Conservation (phyloP, 2,797 vertebrate genomes). For the Menidia menidia region DNA sequence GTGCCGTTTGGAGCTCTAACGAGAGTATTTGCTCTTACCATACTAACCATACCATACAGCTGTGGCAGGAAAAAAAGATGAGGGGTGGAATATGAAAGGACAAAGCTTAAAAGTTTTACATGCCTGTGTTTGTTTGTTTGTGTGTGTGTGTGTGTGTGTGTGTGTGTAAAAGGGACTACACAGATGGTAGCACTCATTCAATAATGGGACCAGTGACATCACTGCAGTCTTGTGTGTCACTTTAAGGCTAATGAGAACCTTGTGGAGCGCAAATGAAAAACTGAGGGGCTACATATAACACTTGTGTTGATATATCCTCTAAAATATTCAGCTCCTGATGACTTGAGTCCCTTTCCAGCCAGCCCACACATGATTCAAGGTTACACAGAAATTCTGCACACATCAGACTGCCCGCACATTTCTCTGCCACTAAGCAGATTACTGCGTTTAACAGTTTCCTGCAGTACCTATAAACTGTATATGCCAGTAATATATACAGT, state of each 20-base stretch:
- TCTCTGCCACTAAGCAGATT: background rate
- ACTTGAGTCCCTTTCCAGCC: background rate
- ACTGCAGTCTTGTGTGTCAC: conserved; percentile 62
- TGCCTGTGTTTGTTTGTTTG: background rate
- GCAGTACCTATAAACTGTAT: conserved; percentile 2
- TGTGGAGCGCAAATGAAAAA: conserved; percentile 43
- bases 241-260: conserved; percentile 72
- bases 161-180: conserved; percentile 14
- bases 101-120: conserved; percentile 17
- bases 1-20: conserved; percentile 18
- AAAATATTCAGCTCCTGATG: conserved; percentile 6
- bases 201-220: conserved; percentile 77
- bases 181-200: conserved; percentile 79
- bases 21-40: conserved; percentile 28
- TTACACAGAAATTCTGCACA: background rate
- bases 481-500: background rate
- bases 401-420: background rate
- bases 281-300: conserved; percentile 4
- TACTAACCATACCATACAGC: conserved; percentile 32
- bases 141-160: background rate
- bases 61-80: conserved; percentile 5
- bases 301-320: conserved; percentile 11
- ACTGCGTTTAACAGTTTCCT: background rate
- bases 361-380: conserved; percentile 1
- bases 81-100: conserved; percentile 8